These are phyloP conservation scores for Toxostoma redivivum DNA, from an alignment of 2,113 vertebrate species.

Conservation along the genomic window DNA sequence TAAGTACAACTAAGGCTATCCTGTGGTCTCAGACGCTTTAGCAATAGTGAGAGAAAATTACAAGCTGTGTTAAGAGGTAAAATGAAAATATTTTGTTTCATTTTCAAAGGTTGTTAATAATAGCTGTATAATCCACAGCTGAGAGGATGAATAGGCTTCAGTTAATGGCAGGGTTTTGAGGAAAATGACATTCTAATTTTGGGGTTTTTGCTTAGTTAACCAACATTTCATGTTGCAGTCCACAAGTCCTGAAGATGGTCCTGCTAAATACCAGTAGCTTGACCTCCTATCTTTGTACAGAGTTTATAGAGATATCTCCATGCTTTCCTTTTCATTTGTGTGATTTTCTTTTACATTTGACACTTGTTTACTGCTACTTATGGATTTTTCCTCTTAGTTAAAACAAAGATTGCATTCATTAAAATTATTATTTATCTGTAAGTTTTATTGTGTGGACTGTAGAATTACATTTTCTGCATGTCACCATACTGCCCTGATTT, in stretches of 20 bases:
- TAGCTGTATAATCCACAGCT: neutral
- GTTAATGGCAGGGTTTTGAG: neutral
- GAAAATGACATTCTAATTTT: neutral
- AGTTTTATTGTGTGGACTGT: neutral
- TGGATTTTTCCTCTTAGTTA: neutral
- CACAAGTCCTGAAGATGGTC: neutral
- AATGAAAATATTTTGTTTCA: constrained; percentile 17
- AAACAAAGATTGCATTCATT: neutral
- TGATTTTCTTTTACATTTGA: neutral
- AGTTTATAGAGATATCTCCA: neutral
- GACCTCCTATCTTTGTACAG: neutral
- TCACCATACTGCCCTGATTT: neutral
- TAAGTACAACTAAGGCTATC: neutral
- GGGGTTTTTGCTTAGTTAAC: neutral
- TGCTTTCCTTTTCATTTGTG: neutral
- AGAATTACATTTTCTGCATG: neutral
- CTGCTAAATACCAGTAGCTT: neutral
- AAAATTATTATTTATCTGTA: neutral
- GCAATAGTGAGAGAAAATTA: neutral
- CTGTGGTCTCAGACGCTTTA: neutral
- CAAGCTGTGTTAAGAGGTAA: neutral
- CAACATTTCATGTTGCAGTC: neutral
- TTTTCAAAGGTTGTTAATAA: neutral
- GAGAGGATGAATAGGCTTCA: neutral
- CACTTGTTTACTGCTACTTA: neutral